phyloP scores from a whole-genome alignment of 2,113 vertebrate species.

The Dunckerocampus dactyliophorus region DNA sequence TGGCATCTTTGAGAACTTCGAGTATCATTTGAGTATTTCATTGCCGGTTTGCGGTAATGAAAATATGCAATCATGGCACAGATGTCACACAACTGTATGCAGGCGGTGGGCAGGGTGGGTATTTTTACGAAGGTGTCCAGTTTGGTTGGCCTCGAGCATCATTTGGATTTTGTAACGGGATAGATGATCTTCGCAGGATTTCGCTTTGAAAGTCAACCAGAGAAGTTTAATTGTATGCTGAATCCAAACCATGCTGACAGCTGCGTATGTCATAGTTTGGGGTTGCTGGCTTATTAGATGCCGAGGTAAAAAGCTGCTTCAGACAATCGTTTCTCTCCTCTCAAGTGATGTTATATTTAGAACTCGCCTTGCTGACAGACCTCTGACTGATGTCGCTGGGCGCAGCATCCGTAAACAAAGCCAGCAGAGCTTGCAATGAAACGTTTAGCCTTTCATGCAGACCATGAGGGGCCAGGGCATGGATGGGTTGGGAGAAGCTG shows the following conservation, averaged over 20 bases:
- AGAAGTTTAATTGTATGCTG: background rate
- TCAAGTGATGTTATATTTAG: slow-evolving; percentile 59
- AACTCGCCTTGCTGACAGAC: slow-evolving; percentile 29
- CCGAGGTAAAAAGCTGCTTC: slow-evolving; percentile 17
- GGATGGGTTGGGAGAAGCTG: slow-evolving; percentile 12
- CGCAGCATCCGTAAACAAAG: slow-evolving; percentile 49
- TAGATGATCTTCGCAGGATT: background rate
- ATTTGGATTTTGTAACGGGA: no score
- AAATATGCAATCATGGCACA: no score
- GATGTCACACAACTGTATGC: no score
- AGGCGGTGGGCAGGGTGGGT: no score
- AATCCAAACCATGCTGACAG: background rate
- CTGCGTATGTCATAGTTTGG: slow-evolving; percentile 23
- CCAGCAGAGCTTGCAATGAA: slow-evolving; percentile 47
- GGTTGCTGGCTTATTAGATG: slow-evolving; percentile 35
- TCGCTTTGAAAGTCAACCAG: slow-evolving; percentile 2
- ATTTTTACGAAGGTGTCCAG: no score
- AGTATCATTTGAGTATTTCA: no score
- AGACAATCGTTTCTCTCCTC: slow-evolving; percentile 40
- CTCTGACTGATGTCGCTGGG: slow-evolving; percentile 29
- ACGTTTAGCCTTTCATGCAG: slow-evolving; percentile 21
- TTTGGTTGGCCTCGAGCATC: no score
- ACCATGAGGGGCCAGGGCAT: slow-evolving; percentile 15
- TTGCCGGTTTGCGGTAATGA: no score
- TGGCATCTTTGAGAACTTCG: no score